Percentiles rank a stretch among this genome's conserved stretches.
Conservation (phyloP, 1,140 invertebrate genomes). For the Macrobrachium nipponense region DNA sequence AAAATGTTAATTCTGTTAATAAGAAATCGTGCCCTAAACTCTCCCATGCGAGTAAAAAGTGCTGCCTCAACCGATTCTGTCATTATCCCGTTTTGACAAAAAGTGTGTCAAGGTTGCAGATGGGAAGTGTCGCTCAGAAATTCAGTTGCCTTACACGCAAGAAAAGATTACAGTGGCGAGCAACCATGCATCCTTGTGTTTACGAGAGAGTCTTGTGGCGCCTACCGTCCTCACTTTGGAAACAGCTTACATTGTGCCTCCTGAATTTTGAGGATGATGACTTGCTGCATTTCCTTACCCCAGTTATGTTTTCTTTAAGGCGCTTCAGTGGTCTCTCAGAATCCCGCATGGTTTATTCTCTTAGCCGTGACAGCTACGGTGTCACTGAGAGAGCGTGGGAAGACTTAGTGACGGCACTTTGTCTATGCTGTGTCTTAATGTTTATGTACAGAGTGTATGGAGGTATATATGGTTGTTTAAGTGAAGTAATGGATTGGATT, state of each 20-base stretch:
- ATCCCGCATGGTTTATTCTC: conserved; percentile 39
- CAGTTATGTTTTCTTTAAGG: conserved; percentile 52
- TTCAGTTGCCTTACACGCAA: conserved; percentile 44
- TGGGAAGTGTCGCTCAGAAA: conserved; percentile 13
- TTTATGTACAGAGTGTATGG: conserved; percentile 41
- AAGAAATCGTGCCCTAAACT: conserved; percentile 13
- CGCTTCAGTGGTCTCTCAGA: conserved; percentile 27
- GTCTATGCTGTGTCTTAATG: conserved; percentile 47
- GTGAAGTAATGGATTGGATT: conserved; percentile 28
- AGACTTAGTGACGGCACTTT: conserved; percentile 46
- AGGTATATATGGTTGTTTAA: conserved; percentile 32
- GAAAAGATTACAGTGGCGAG: conserved; percentile 23
- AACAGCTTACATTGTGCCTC: conserved; percentile 44
- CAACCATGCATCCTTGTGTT: conserved; percentile 28
- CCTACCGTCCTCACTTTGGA: conserved; percentile 39
- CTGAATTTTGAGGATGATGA: conserved; percentile 27
- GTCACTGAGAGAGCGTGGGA: conserved; percentile 49
- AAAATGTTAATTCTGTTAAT: background rate
- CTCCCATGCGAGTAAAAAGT: background rate
- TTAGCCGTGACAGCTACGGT: conserved; percentile 48
- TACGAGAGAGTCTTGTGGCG: conserved; percentile 53
- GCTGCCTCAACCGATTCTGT: conserved; percentile 14
- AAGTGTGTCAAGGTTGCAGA: background rate
- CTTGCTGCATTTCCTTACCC: conserved; percentile 36
- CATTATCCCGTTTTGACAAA: conserved; percentile 6